These are phyloP conservation scores for Catonia carolina DNA, from an alignment of 2,888 invertebrate genomes.

Conservation along the genomic window DNA sequence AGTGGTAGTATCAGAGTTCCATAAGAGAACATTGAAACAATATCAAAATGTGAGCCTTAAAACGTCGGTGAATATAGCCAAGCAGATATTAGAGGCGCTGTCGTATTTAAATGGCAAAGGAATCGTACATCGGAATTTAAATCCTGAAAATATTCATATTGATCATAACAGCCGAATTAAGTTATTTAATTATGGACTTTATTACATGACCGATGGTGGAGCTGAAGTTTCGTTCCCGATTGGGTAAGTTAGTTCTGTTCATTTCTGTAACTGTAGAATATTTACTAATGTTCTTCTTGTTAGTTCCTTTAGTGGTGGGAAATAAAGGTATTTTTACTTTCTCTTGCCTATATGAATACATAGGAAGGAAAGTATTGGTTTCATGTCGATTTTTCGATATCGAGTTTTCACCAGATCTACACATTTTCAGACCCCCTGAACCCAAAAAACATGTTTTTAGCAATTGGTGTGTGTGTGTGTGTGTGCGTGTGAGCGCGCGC, in stretches of 20 bases:
- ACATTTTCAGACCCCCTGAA: too few relatives aligned
- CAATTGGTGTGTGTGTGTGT: too few relatives aligned
- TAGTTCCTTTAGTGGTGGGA: too few relatives aligned
- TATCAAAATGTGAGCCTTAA: slow-evolving; percentile 44
- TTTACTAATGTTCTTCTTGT: too few relatives aligned
- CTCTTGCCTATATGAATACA: too few relatives aligned
- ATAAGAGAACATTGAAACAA: slow-evolving; percentile 55
- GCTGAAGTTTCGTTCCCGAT: slow-evolving; percentile 83
- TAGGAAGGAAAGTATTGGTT: too few relatives aligned
- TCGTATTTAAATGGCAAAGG: slow-evolving; percentile 62
- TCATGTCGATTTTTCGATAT: too few relatives aligned
- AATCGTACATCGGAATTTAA: slow-evolving; percentile 72
- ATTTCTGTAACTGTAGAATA: too few relatives aligned
- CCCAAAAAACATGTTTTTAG: too few relatives aligned
- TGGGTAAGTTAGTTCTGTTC: slow-evolving; percentile 49
- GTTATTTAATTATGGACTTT: slow-evolving; percentile 88
- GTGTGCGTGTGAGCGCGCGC: too few relatives aligned
- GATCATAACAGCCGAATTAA: slow-evolving; percentile 67
- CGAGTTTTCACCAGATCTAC: too few relatives aligned
- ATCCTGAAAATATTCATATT: slow-evolving; percentile 74
- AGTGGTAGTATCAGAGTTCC: slow-evolving; percentile 74
- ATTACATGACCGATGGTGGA: slow-evolving; percentile 82
- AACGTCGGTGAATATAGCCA: slow-evolving; percentile 58
- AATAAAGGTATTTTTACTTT: too few relatives aligned
- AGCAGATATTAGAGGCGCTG: slow-evolving; percentile 67